Evolutionary conservation across 1,140 invertebrate species (phyloP), one percentile per base, ranked within the genome.

Genomic region (Drosophila navojoa): DNA sequence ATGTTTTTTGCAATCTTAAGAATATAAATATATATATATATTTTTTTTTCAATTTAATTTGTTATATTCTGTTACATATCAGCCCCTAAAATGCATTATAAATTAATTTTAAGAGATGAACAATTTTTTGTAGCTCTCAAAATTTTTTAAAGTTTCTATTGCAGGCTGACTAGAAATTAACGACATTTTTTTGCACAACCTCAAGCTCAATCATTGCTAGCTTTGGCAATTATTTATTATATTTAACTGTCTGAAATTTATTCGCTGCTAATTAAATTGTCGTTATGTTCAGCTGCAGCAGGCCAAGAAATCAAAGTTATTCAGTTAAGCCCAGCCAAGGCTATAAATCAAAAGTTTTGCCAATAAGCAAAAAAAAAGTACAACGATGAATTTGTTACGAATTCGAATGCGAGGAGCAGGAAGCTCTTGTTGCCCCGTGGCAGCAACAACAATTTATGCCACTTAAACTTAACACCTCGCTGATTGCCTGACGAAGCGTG

Each of bases 381-480:
- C 7, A 52, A 6, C 10, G 5, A 6, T 15, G 4, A 61, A 45
- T 60, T 63, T 62, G 16, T 25, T 15, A 27, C 45, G 38, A 66
- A 66, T 45, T 35, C 50, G 47, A 29, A 52, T 9, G 22, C 25
- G 62, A 15, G 19, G 19, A 2, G 25, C 47, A 25, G 22, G 19
- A 7, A 15, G 2, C 22, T 25, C 9, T 16, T 16, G 58, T 55
- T 49, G 50, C 22, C 42, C 58, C 42, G 68, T 57, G 69, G 52
- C 69, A 58, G 38, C 38, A 38, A 81, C 77, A 72, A 16, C n/a
- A 45, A 87, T 86, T 87, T 86, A 69, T 71, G 82, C 75, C 82
- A 87, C 78, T 86, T 86, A 82, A 82, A 68, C 27, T 72, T 72
- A 72, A 72, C 79, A 87, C 76, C 75, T 86, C 84, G 76, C 64